Evolutionary conservation across 1,140 invertebrate genomes (phyloP), one percentile per base, ranked within the genome.

Genomic region (Choristoneura fumiferana): DNA sequence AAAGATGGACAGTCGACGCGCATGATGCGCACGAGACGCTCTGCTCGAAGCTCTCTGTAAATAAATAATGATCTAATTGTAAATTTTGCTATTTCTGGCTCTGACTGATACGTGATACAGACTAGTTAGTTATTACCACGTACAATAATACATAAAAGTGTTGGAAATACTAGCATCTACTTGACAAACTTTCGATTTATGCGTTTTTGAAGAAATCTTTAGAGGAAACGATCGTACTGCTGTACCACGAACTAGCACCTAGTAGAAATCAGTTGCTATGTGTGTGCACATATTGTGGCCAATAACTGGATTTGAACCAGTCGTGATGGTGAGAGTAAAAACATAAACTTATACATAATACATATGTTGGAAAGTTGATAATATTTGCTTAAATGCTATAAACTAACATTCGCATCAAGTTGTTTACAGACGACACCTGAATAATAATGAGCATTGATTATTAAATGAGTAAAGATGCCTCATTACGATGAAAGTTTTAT

Each of bases 21-120:
- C 69, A 68, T 68, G 78, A 78, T 79, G 71, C 71, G 71, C 69
- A 73, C 69, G 72, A 73, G 66, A 73, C 67, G 68, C 57, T 64
- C 67, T 63, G 67, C 72, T 56, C 73, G 62, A 70, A 73, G 74
- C 62, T 77, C 65, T 80, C 79, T 81, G 80, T 82, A 87, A 89
- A 87, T 87, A 87, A 87, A 86, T 86, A 86, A 83, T 89, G 84
- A 89, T 73, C 86, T 89, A 89, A 89, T 89, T 87, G 83, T 84
- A 82, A 76, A 73, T 75, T 75, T 74, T 37, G 73, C 82, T 85
- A 88, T 87, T 88, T 87, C 63, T 71, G 78, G 77, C 52, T 69
- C 65, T 81, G 76, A 78, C 69, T 71, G 73, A 69, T 68, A 70
- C 63, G 62, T 38, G 18, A 57, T 57, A 29, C 54, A 15, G 35